These are phyloP conservation scores for Trissolcus japonicus DNA, from an alignment of 2,888 invertebrate species.

Conservation along the genomic window DNA sequence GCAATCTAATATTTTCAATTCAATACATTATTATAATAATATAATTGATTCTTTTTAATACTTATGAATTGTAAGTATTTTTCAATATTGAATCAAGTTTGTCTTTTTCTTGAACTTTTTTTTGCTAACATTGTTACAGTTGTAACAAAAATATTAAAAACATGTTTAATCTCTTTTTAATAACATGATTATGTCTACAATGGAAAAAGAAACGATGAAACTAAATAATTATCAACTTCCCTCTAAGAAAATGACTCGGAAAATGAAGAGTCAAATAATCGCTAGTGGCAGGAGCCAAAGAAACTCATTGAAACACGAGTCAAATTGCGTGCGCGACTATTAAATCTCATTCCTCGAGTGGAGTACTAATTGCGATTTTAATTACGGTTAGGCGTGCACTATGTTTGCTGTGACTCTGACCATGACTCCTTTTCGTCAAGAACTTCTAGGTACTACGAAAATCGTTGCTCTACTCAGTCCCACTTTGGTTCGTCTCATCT, in stretches of 20 bases:
- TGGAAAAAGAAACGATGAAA: too few species aligned
- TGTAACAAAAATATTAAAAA: too few species aligned
- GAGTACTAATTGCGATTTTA: conserved; percentile 43
- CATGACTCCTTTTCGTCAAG: conserved; percentile 50
- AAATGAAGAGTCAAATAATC: neutral
- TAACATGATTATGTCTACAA: too few species aligned
- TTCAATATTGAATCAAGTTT: too few species aligned
- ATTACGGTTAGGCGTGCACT: conserved; percentile 38
- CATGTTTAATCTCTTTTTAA: too few species aligned
- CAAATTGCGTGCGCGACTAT: conserved; percentile 21
- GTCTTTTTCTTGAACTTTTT: too few species aligned
- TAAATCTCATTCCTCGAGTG: conserved; percentile 26
- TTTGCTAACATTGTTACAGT: too few species aligned
- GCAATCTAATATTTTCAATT: too few species aligned
- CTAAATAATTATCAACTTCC: too few species aligned
- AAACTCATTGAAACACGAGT: conserved; percentile 12
- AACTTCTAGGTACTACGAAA: conserved; percentile 46
- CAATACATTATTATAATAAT: too few species aligned
- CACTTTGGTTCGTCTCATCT: conserved; percentile 8
- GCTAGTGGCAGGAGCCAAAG: neutral
- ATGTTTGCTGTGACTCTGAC: conserved; percentile 28
- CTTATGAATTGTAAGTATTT: too few species aligned
- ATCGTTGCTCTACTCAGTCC: conserved; percentile 29
- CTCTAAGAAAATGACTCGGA: neutral
- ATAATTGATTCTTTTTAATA: too few species aligned